A percentile compares a stretch with the other conserved stretches of the same genome.
These are phyloP conservation scores for Thereva unica DNA, from an alignment of 2,888 invertebrate genomes.

Conservation along the genomic window DNA sequence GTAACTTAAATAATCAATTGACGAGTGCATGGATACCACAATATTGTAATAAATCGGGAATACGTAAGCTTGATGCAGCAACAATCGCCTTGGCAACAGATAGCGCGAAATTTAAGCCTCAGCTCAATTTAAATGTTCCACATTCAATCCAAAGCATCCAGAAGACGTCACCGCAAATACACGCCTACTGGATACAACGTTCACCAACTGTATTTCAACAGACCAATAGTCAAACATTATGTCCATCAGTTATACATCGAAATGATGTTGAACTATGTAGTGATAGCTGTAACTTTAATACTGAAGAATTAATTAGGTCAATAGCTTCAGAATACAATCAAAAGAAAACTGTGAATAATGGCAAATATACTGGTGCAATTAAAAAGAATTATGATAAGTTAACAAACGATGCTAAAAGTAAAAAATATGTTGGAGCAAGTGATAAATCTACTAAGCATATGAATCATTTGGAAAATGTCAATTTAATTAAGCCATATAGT, in stretches of 20 bases:
- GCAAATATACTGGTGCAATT: background rate
- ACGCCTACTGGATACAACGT: constrained; percentile 46
- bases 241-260: constrained; percentile 45
- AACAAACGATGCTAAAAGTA: constrained; percentile 34
- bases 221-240: constrained; percentile 44
- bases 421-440: background rate
- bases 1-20: constrained; percentile 61
- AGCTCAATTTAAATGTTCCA: constrained; percentile 53
- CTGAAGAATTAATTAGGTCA: constrained; percentile 37
- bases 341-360: background rate
- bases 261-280: constrained; percentile 44
- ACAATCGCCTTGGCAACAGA: constrained; percentile 47
- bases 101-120: constrained; percentile 50
- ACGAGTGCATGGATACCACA: constrained; percentile 69
- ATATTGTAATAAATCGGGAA: constrained; percentile 60
- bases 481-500: constrained; percentile 36
- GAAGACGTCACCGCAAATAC: constrained; percentile 39
- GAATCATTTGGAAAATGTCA: constrained; percentile 15
- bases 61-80: constrained; percentile 43
- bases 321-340: constrained; percentile 18
- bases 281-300: constrained; percentile 17
- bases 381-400: constrained; percentile 20
- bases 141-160: constrained; percentile 43
- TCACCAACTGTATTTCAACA: constrained; percentile 47
- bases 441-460: constrained; percentile 6